phyloP scores from a whole-genome alignment of 1,140 invertebrate species.

The Cheumatopsyche charites region DNA sequence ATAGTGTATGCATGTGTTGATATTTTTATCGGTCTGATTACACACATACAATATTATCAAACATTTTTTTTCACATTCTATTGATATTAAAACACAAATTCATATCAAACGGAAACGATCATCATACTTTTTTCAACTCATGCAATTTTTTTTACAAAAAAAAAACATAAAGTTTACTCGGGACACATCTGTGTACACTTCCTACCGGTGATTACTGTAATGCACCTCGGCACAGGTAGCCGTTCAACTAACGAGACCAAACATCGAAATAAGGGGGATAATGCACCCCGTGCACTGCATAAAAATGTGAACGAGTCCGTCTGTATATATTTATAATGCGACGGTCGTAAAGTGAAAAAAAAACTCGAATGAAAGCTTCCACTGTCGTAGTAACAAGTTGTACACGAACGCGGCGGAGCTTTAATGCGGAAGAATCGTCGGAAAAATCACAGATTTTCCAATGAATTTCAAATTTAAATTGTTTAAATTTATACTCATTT shows the following conservation, averaged over 20 bases:
- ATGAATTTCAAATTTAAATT: background rate
- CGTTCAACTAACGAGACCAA: constrained; percentile 38
- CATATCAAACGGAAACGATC: too few relatives aligned
- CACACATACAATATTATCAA: too few relatives aligned
- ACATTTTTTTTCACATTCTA: too few relatives aligned
- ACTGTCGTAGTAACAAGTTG: background rate
- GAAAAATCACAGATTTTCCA: background rate
- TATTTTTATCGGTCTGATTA: too few relatives aligned
- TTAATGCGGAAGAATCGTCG: background rate
- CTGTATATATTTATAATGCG: background rate
- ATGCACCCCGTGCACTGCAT: constrained; percentile 28
- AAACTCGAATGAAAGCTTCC: background rate
- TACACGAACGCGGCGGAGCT: background rate
- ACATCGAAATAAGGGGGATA: constrained; percentile 45
- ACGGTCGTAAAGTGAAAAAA: background rate
- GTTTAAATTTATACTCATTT: too few relatives aligned
- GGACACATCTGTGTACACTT: constrained; percentile 36
- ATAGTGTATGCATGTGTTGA: too few relatives aligned
- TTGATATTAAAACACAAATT: too few relatives aligned
- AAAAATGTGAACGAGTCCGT: background rate
- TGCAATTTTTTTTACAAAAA: too few relatives aligned
- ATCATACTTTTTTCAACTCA: too few relatives aligned
- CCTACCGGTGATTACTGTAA: constrained; percentile 39
- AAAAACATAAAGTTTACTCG: too few relatives aligned
- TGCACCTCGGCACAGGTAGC: constrained; percentile 28